These are phyloP conservation scores for Helobdella robusta DNA, from an alignment of 2,888 invertebrate genomes.

Conservation along the genomic window DNA sequence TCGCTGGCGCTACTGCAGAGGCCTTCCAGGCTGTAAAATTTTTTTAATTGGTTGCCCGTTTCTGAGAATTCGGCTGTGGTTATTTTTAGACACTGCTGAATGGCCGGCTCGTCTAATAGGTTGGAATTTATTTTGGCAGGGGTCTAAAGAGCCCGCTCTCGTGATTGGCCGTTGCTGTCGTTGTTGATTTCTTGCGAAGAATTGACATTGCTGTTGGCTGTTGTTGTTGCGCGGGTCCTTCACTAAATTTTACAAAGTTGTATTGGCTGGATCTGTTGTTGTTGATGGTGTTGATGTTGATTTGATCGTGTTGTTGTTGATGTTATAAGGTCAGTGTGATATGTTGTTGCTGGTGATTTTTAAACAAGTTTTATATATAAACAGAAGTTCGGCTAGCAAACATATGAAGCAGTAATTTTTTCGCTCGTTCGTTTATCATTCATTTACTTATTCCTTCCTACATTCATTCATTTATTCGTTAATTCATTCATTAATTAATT, in stretches of 20 bases:
- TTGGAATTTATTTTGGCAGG: conserved; percentile 54
- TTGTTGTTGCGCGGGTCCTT: too few species aligned
- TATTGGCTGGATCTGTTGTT: neutral
- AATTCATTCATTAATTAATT: too few species aligned
- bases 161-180: conserved; percentile 33
- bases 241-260: too few species aligned
- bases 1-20: conserved; percentile 23
- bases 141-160: conserved; percentile 39
- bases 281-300: neutral
- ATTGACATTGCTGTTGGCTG: conserved; percentile 13
- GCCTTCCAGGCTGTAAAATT: conserved; percentile 44
- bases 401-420: neutral
- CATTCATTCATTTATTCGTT: too few species aligned
- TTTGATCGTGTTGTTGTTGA: too few species aligned
- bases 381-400: neutral
- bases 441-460: too few species aligned
- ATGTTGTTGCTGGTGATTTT: neutral
- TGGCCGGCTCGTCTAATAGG: conserved; percentile 58
- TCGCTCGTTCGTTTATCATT: too few species aligned
- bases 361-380: neutral
- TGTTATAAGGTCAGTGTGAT: too few species aligned
- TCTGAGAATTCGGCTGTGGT: conserved; percentile 3
- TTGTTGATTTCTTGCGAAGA: conserved; percentile 9
- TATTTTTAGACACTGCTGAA: conserved; percentile 34
- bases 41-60: conserved; percentile 38